Base-by-base conservation (phyloP, 2,888 invertebrate species). In the Poecilus cupreus region DNA sequence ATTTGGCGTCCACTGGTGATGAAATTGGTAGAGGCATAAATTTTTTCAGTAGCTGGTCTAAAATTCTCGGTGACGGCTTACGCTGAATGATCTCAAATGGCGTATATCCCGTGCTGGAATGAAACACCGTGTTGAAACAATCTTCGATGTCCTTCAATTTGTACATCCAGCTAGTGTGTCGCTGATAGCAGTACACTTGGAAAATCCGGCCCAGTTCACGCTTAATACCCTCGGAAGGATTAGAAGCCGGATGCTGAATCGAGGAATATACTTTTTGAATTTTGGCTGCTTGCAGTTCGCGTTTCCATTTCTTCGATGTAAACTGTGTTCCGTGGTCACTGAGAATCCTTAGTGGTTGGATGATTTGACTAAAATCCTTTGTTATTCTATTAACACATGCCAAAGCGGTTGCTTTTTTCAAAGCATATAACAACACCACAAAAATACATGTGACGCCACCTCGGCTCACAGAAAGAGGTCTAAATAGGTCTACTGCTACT, bases 291-390 rank as follows among this genome's bases (percentile, higher is more conserved):
- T 22, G n/a, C 1, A 74, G 46, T 16, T 24, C n/a, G 20, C 43
- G 6, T 5, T 20, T 6, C 81, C 77, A 81, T n/a, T 22, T 11
- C 32, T 32, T 43, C 1, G 76, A 8, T 5, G 77, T 78, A 8
- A 82, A 82, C 37, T 79, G 78, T 22, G 82, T 68, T 16, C 82
- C 77, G 68, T 82, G 82, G 37, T 82, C 77, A 39, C 68, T 78
- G 2, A 83, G 20, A 39, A 82, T 68, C 0, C 16, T 10, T 37
- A 6, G 26, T 1, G 78, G 68, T 11, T n/a, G 13, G 1, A 75
- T 57, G 6, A 77, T 39, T 0, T 20, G n/a, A 10, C n/a, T 10
- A 32, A 57, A 64, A 24, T 24, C 39, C 1, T 60, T 37, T 2
- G 18, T 26, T 11, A 80, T 37, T 13, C 43, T 2, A 1, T 26